Percentiles rank a stretch among this genome's conserved stretches.
These are phyloP conservation scores for Sylvietta virens DNA, from an alignment of 2,113 vertebrate genomes.

Conservation along the genomic window DNA sequence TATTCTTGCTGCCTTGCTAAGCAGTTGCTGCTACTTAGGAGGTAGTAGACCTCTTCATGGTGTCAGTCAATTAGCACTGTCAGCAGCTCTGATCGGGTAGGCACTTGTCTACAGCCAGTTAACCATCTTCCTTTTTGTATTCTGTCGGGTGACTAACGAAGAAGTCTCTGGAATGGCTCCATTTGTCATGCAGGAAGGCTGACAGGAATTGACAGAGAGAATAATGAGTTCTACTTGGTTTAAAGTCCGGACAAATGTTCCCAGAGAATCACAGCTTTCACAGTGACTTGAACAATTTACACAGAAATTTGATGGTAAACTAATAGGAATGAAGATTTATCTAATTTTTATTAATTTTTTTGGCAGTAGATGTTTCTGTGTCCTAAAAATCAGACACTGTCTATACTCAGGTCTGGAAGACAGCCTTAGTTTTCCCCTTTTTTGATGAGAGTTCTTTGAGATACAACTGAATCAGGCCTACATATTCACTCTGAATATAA, in stretches of 20 bases:
- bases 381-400: neutral
- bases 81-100: neutral
- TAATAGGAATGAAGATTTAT: neutral
- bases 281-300: accelerated
- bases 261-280: neutral
- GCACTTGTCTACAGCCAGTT: neutral
- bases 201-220: neutral
- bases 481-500: neutral
- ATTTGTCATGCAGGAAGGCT: neutral
- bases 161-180: neutral
- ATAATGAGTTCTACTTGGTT: neutral
- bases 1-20: neutral
- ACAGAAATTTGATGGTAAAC: neutral
- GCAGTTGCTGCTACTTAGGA: neutral
- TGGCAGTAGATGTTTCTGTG: neutral
- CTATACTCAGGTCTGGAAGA: neutral
- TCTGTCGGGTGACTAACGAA: neutral
- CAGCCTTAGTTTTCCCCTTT: neutral
- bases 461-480: neutral
- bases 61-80: neutral
- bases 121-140: neutral
- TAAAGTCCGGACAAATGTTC: neutral
- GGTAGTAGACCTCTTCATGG: neutral
- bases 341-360: neutral
- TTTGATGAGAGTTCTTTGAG: neutral